Conservation (phyloP, 2,888 invertebrate genomes). For the Lymantria dispar region DNA sequence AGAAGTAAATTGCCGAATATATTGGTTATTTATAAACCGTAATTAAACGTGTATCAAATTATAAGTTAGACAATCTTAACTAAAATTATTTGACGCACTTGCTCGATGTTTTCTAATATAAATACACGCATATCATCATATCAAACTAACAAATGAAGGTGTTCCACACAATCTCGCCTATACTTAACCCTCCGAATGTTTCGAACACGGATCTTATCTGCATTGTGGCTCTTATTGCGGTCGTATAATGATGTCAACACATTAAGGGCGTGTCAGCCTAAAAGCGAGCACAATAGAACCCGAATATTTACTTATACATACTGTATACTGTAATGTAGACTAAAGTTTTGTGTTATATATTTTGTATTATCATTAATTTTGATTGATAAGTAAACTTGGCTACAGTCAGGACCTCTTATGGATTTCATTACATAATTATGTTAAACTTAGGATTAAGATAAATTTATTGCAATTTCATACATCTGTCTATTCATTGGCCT, state of each 20-base stretch:
- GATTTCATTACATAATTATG: too few relatives aligned
- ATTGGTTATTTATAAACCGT: too few relatives aligned
- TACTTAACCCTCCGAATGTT: slow-evolving; percentile 45
- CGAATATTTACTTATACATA: slow-evolving; percentile 24
- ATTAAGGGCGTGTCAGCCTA: slow-evolving; percentile 46
- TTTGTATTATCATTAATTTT: slow-evolving; percentile 1
- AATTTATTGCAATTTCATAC: too few relatives aligned
- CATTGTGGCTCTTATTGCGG: slow-evolving; percentile 65
- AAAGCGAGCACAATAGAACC: slow-evolving; percentile 33
- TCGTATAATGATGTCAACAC: slow-evolving; percentile 67
- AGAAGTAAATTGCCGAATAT: too few relatives aligned
- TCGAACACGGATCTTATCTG: slow-evolving; percentile 63
- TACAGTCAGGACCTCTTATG: background rate
- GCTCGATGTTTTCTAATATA: too few relatives aligned
- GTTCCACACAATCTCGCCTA: slow-evolving; percentile 24
- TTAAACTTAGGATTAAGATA: too few relatives aligned
- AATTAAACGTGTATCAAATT: too few relatives aligned
- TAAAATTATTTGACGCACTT: too few relatives aligned
- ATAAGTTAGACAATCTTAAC: too few relatives aligned
- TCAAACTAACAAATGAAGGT: slow-evolving; percentile 35
- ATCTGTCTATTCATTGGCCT: too few relatives aligned
- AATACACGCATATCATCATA: background rate
- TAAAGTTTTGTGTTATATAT: slow-evolving; percentile 7
- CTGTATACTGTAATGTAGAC: slow-evolving; percentile 4
- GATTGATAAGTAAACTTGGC: background rate